Evolutionary conservation across 2,113 vertebrate species (phyloP).

Genomic region (Casuarius casuarius): DNA sequence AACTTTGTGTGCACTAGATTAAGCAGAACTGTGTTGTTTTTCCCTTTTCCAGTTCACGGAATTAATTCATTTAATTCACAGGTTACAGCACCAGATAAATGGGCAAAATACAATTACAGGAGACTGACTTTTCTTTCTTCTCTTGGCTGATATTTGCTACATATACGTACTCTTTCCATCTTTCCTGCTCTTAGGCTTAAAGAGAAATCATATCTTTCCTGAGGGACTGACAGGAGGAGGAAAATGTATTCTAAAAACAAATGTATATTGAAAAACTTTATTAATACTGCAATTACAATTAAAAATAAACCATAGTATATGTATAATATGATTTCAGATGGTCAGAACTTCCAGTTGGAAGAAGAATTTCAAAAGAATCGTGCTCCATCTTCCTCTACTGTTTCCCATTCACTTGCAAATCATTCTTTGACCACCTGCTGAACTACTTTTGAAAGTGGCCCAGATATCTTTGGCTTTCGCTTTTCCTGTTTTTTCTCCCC

Average conservation of each 20-base stretch:
- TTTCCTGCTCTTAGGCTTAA: neutral
- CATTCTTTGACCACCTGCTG: neutral
- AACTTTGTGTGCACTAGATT: conserved; percentile 24
- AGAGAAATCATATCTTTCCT: neutral
- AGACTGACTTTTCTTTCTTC: conserved; percentile 10
- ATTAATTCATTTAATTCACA: conserved; percentile 45
- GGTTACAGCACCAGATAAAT: conserved; percentile 44
- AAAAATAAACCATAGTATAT: neutral
- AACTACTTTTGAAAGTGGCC: neutral
- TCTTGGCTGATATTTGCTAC: neutral
- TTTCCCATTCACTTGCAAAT: neutral
- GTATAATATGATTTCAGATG: neutral
- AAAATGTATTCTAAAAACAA: neutral
- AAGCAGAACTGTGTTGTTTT: conserved; percentile 33
- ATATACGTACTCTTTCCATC: neutral
- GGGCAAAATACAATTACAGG: conserved; percentile 11
- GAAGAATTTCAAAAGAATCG: neutral
- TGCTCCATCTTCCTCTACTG: neutral
- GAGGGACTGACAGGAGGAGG: neutral
- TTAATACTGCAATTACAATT: neutral
- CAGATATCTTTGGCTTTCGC: neutral
- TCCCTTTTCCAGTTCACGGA: conserved; percentile 47
- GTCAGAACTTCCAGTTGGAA: neutral
- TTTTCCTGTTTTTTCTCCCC: neutral
- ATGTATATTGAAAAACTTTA: neutral